phyloP scores from a whole-genome alignment of 2,113 vertebrate genomes.

The Pedionomus torquatus region DNA sequence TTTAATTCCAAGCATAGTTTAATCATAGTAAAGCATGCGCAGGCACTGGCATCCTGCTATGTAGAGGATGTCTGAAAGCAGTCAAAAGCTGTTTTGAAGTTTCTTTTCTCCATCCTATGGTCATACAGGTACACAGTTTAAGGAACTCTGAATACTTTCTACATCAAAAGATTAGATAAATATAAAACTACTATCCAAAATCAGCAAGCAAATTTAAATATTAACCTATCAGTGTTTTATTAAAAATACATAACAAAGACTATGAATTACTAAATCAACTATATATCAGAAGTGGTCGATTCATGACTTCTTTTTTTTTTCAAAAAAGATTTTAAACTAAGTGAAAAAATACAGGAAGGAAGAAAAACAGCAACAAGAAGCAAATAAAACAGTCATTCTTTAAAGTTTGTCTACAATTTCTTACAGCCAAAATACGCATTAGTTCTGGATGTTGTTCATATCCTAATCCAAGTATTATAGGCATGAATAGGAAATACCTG shows the following conservation, averaged over 20 bases:
- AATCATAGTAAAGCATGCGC: slow-evolving; percentile 26
- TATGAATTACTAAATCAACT: not conserved
- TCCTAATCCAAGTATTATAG: not conserved
- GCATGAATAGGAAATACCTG: not conserved
- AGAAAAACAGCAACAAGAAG: not conserved
- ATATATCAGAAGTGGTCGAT: not conserved
- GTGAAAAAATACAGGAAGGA: not conserved
- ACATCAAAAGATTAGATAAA: not conserved
- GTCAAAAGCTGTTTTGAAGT: too few relatives aligned
- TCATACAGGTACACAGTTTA: not conserved
- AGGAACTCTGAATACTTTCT: not conserved
- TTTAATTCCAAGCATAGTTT: slow-evolving; percentile 8
- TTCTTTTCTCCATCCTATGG: not conserved
- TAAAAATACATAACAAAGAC: not conserved
- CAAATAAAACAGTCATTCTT: not conserved
- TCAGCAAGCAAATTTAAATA: not conserved
- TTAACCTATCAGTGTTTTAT: not conserved
- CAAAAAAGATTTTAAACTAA: not conserved
- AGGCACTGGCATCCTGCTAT: not conserved
- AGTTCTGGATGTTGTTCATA: not conserved
- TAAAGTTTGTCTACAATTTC: not conserved
- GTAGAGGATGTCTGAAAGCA: not conserved
- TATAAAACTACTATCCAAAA: not conserved
- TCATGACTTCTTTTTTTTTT: not conserved
- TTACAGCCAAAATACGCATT: not conserved